Evolutionary conservation across 2,888 invertebrate genomes (phyloP), one percentile per base, ranked within the genome.

Genomic region (Lasioglossum lativentre): DNA sequence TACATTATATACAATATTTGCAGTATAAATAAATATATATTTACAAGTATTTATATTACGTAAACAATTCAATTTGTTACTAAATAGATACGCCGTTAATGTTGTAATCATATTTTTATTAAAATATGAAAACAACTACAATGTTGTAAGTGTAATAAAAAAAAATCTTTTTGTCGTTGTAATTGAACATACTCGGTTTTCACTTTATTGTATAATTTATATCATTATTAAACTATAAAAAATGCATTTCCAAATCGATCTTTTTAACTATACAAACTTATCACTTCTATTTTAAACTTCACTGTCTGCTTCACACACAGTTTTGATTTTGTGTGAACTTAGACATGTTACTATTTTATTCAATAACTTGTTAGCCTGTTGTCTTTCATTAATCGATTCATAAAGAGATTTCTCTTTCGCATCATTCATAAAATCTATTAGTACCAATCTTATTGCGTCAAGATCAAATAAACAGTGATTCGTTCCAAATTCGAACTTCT

Each of bases 401-500:
- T 88, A 88, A 82, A 94, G 92, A 38, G 87, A 87, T 80, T 93
- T 92, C n/a, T 93, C 91, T 82, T 87, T 88, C 8, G 90, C 80
- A 79, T 95, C 94, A 90, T 92, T 95, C 94, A 93, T 95, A 92
- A 95, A 93, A 90, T 93, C 94, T 93, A 93, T 94, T 92, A 95
- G 95, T 88, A 95, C 95, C 92, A 90, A 91, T 92, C 93, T 94
- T 88, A 95, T 94, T 90, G 94, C 92, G 66, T 92, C 89, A 72
- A 96, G 93, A 94, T 96, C 96, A 92, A 96, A 96, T 59, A 95
- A 71, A 45, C 94, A 94, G 89, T 96, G 96, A 93, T 95, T 95
- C 68, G 81, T 87, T 38, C 96, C 96, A 66, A 96, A 93, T 70
- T 83, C 86, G 93, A 95, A 95, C 38, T 93, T 94, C 85, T 95